phyloP scores from a whole-genome alignment of 2,888 invertebrate genomes.

The Bimastos eiseni region DNA sequence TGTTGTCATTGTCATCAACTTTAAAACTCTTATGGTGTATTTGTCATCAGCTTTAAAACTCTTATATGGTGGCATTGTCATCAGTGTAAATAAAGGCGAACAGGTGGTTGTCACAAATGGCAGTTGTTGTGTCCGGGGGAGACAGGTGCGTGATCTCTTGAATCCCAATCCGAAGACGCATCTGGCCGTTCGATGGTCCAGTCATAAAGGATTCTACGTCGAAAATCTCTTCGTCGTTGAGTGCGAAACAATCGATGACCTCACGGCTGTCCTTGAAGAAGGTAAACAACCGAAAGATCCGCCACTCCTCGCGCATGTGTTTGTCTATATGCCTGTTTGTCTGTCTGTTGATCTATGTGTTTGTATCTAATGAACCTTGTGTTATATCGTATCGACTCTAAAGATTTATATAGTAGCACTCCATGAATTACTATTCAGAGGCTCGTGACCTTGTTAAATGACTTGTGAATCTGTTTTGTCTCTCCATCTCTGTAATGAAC shows the following conservation, averaged over 20 bases:
- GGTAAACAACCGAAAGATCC: constrained; percentile 67
- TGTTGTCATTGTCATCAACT: no score
- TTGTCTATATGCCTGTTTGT: neutral
- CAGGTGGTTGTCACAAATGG: neutral
- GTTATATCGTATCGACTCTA: no score
- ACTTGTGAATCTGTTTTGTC: no score
- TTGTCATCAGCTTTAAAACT: neutral
- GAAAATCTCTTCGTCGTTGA: constrained; percentile 94
- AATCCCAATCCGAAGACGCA: constrained; percentile 81
- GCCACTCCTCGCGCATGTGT: no score
- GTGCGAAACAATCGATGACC: constrained; percentile 87
- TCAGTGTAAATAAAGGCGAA: neutral
- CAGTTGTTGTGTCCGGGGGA: neutral
- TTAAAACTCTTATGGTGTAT: no score
- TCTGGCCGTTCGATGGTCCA: constrained; percentile 88
- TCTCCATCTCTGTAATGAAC: no score
- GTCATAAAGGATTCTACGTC: constrained; percentile 85
- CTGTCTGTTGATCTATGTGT: neutral
- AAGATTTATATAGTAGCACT: no score
- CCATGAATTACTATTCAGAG: no score
- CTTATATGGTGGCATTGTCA: neutral
- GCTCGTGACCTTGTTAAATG: no score
- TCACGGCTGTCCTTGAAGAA: constrained; percentile 90
- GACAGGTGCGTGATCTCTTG: constrained; percentile 86
- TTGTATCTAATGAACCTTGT: no score